Evolutionary conservation across 2,888 invertebrate species (phyloP).

Genomic region (Apotomis turbidana): DNA sequence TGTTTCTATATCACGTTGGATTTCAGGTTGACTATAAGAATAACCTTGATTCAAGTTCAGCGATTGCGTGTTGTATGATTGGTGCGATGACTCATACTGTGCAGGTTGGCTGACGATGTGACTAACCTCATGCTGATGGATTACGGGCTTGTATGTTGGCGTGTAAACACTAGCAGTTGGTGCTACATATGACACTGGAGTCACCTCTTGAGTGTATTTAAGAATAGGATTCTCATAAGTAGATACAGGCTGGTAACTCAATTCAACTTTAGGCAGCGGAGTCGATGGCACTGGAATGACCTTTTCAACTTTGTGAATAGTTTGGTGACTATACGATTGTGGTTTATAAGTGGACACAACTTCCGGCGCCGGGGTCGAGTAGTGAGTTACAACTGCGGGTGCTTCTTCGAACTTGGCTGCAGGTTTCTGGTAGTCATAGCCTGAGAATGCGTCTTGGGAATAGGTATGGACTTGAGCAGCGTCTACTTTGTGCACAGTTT

Average conservation of each 20-base stretch:
- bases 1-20: constrained; percentile 65
- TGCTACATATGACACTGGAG: constrained; percentile 61
- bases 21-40: constrained; percentile 72
- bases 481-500: constrained; percentile 66
- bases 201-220: constrained; percentile 61
- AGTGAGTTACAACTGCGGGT: constrained; percentile 45
- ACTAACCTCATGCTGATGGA: constrained; percentile 64
- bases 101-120: constrained; percentile 59
- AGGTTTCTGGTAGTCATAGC: constrained; percentile 51
- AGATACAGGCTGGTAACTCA: constrained; percentile 60
- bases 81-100: constrained; percentile 57
- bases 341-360: constrained; percentile 64
- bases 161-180: constrained; percentile 66
- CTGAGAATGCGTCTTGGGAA: constrained; percentile 51
- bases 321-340: constrained; percentile 68
- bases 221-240: constrained; percentile 70
- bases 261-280: constrained; percentile 54
- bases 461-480: constrained; percentile 59
- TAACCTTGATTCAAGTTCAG: constrained; percentile 62
- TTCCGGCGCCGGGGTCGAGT: constrained; percentile 59
- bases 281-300: constrained; percentile 62
- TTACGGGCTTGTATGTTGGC: constrained; percentile 64
- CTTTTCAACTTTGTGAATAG: constrained; percentile 66
- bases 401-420: constrained; percentile 61
- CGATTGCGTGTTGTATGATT: constrained; percentile 55